These are phyloP conservation scores for Perizoma affinitatum DNA, from an alignment of 2,888 invertebrate species.

Conservation along the genomic window DNA sequence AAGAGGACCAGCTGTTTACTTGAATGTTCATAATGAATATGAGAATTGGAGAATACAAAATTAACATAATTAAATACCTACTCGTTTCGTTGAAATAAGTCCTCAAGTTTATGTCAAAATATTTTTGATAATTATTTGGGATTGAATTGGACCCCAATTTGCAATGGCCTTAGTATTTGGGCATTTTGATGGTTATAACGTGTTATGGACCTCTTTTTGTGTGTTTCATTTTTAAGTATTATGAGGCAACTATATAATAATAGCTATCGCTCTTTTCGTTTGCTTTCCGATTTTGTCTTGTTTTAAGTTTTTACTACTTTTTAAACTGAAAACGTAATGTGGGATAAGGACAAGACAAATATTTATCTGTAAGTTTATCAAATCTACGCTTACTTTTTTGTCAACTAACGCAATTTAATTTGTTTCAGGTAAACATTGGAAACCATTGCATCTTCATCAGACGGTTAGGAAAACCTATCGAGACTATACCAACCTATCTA, in stretches of 20 bases:
- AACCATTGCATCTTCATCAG: background rate
- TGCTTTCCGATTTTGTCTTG: no score
- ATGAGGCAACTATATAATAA: background rate
- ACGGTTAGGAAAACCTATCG: background rate
- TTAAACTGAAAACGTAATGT: no score
- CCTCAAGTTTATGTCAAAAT: slow-evolving; percentile 25
- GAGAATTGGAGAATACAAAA: slow-evolving; percentile 4
- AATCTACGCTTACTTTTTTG: background rate
- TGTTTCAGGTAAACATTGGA: slow-evolving; percentile 11
- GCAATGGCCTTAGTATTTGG: slow-evolving; percentile 2
- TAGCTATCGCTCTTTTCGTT: background rate
- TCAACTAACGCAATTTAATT: background rate
- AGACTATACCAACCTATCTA: background rate
- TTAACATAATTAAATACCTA: slow-evolving; percentile 15
- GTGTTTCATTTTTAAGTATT: background rate
- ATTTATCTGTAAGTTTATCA: no score
- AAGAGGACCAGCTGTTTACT: slow-evolving; percentile 10
- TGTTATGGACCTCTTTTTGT: slow-evolving; percentile 4
- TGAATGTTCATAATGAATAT: slow-evolving; percentile 4
- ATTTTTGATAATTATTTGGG: slow-evolving; percentile 16
- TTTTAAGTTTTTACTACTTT: background rate
- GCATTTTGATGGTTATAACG: slow-evolving; percentile 7
- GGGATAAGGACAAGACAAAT: no score
- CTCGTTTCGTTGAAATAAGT: slow-evolving; percentile 20
- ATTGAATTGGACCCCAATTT: slow-evolving; percentile 12